These are phyloP conservation scores for Drosophila imparisetae DNA, from an alignment of 2,888 invertebrate genomes.

Conservation along the genomic window DNA sequence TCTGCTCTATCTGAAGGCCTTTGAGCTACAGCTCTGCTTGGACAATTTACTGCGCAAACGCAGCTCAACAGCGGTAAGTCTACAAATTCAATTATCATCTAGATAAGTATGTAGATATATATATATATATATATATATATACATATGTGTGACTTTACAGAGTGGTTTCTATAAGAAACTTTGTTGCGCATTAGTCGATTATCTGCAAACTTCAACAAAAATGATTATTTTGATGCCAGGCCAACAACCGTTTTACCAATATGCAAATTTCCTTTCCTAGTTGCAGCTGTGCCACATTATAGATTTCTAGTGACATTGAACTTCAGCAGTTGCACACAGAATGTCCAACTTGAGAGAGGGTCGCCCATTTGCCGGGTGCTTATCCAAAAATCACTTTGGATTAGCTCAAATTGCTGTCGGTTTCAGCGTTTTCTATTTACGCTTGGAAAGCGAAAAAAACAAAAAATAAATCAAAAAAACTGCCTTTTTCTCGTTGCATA, in stretches of 20 bases:
- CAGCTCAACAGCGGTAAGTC: conserved; percentile 87
- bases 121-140: not conserved
- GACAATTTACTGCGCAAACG: conserved; percentile 91
- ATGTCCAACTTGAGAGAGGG: conserved; percentile 6
- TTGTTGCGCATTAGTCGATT: too few species aligned
- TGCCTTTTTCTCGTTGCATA: conserved; percentile 36
- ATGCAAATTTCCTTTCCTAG: accelerated
- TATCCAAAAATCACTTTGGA: conserved; percentile 16
- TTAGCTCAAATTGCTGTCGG: conserved; percentile 19
- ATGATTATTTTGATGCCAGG: not conserved
- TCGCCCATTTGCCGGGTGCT: conserved; percentile 1
- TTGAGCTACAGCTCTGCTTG: conserved; percentile 96
- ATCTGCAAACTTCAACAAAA: too few species aligned
- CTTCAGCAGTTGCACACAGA: conserved; percentile 37
- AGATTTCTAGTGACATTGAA: conserved; percentile 40
- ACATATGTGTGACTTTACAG: not conserved
- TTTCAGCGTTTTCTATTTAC: conserved; percentile 50
- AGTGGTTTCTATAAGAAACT: not conserved
- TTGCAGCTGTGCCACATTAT: not conserved
- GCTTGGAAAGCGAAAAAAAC: conserved; percentile 3
- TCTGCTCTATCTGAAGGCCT: conserved; percentile 93
- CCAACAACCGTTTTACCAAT: not conserved
- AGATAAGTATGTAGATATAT: not conserved
- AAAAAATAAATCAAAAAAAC: conserved; percentile 3
- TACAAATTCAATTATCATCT: not conserved